Percentiles rank a stretch among this genome's conserved stretches.
Conservation (phyloP, 2,113 vertebrate species). For the Gymnogyps californianus region DNA sequence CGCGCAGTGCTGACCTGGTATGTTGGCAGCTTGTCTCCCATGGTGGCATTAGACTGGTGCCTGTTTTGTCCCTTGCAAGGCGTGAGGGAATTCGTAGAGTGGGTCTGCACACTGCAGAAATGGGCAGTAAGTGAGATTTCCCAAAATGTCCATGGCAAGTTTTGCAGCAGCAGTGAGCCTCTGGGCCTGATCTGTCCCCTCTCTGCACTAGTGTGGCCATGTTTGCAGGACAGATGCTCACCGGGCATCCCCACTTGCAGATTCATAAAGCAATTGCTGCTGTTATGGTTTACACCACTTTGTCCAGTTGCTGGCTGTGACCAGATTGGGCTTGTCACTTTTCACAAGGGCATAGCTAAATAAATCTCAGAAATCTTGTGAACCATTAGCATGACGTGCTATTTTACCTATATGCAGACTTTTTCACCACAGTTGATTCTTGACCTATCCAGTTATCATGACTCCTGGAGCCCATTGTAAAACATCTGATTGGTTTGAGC, state of each 20-base stretch:
- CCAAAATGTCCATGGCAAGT: not conserved
- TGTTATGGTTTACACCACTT: not conserved
- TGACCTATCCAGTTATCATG: not conserved
- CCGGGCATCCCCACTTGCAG: not conserved
- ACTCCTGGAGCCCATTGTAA: not conserved
- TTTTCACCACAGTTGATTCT: not conserved
- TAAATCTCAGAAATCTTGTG: not conserved
- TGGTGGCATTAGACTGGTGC: not conserved
- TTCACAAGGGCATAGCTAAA: not conserved
- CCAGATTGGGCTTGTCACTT: rapidly evolving
- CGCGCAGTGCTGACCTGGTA: rapidly evolving
- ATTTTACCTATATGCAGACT: not conserved
- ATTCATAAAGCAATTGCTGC: not conserved
- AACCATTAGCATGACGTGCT: not conserved
- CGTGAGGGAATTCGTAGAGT: rapidly evolving
- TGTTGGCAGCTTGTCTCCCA: rapidly evolving
- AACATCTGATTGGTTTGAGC: not conserved
- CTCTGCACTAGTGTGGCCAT: not conserved
- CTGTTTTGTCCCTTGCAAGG: not conserved
- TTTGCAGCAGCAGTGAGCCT: not conserved
- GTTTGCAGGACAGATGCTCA: not conserved
- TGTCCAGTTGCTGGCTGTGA: not conserved
- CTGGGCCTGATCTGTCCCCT: not conserved
- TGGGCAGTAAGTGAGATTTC: not conserved
- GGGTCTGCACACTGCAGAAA: not conserved